Evolutionary conservation across 2,888 invertebrate species (phyloP).

Genomic region (Nephrotoma guestfalica): DNA sequence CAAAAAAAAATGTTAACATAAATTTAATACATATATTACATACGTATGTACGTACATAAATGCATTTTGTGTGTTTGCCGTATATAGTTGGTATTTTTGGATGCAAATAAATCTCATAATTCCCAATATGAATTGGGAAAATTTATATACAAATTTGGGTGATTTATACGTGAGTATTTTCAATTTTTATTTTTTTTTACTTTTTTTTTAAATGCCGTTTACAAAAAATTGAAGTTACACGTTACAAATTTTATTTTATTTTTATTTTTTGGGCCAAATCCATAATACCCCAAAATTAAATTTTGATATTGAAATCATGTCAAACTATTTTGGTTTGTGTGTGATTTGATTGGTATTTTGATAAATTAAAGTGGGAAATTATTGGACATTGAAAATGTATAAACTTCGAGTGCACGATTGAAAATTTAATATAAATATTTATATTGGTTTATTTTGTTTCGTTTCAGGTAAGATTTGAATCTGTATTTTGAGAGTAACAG

Average conservation of each 20-base stretch:
- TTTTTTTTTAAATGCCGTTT: too few relatives aligned
- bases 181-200: not conserved
- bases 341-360: not conserved
- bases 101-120: not conserved
- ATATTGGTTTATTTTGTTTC: too few relatives aligned
- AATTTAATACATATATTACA: not conserved
- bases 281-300: not conserved
- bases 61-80: not conserved
- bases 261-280: not conserved
- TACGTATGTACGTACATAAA: not conserved
- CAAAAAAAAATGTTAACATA: not conserved
- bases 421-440: too few relatives aligned
- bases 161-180: not conserved
- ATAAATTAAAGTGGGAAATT: not conserved
- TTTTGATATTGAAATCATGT: not conserved
- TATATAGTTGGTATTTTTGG: not conserved
- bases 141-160: not conserved
- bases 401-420: too few relatives aligned
- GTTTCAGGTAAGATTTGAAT: too few relatives aligned
- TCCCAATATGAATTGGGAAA: not conserved
- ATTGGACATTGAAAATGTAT: not conserved
- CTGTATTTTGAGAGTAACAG: too few relatives aligned
- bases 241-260: not conserved
- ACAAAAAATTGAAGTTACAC: not conserved
- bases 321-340: not conserved